Base-by-base conservation (phyloP, 2,888 invertebrate genomes). In the Tortrix viridana region DNA sequence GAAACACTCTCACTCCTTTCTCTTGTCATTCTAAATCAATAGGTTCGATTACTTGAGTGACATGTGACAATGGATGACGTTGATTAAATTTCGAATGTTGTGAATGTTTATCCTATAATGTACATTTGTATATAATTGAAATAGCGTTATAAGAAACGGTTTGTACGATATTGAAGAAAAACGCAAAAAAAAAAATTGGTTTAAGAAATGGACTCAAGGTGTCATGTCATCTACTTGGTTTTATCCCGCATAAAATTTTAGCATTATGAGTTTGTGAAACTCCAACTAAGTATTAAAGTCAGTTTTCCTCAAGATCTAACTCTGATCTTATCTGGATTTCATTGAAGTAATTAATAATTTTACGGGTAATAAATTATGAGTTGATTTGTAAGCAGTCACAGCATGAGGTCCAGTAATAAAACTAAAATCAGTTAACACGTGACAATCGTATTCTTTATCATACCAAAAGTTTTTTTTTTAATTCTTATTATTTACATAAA, bases 1-100 rank as follows among this genome's bases (percentile, higher is more conserved):
- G 60, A 61, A 61, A 14, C 43, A 4, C 22, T 47, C 18, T 47
- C 50, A 41, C 47, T 19, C 41, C 60, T 55, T 60, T 60, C 60
- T 60, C 54, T 32, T 55, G 26, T 58, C 58, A 49, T n/a, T 50
- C 49, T 41, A 18, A 23, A 19, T 23, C 48, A 23, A n/a, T 19
- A 5, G n/a, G 20, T 43, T 32, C 22, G 47, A 23, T 14, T 20
- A 50, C 50, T 16, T 41, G 3, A 59, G 49, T 16, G 20, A 61
- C 41, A 60, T 23, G 26, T 26, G 47, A 37, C 46, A 32, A 38
- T 20, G 23, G n/a, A 47, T 22, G 3, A 18, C 4, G 0, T 5
- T 3, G 22, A 47, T 47, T 47, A 6, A 20, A 22, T 47, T 41
- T 41, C 6, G 41, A n/a, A 41, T 3, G 16, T 38, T 38, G n/a